Conservation (phyloP, 2,113 vertebrate species). For the Platycercus adscitus region DNA sequence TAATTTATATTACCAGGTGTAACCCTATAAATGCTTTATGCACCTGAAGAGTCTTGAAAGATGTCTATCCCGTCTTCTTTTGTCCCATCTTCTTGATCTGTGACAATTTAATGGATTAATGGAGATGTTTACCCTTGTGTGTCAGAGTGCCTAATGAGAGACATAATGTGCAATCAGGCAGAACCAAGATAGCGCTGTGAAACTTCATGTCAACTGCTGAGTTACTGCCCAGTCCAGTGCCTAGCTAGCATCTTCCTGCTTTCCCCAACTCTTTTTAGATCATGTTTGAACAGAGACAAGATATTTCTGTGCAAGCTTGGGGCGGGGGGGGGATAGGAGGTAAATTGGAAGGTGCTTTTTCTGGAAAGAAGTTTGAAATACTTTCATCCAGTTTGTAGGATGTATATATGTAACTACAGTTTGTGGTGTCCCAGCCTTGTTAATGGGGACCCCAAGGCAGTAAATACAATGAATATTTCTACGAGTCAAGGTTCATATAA, state of each 20-base stretch:
- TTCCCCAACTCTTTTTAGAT: not conserved
- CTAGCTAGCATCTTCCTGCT: not conserved
- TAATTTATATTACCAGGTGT: not conserved
- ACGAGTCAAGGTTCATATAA: not conserved
- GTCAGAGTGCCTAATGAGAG: not conserved
- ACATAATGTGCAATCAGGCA: not conserved
- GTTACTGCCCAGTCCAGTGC: not conserved
- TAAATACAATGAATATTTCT: not conserved
- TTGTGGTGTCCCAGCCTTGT: not conserved
- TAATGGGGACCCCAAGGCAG: not conserved
- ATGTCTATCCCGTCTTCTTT: not conserved
- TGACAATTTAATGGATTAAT: not conserved
- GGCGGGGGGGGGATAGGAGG: not conserved
- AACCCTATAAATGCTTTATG: not conserved
- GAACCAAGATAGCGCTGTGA: not conserved
- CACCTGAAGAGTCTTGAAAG: not conserved
- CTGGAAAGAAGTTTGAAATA: not conserved
- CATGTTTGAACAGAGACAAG: not conserved
- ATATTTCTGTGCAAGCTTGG: not conserved
- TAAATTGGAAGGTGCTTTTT: not conserved
- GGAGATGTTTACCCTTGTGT: not conserved
- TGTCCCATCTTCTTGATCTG: not conserved
- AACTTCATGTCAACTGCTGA: not conserved
- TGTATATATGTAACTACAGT: accelerated
- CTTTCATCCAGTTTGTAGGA: not conserved